Evolutionary conservation across 1,140 invertebrate species (phyloP), one percentile per base, ranked within the genome.

Genomic region (Vollenhovia emeryi): DNA sequence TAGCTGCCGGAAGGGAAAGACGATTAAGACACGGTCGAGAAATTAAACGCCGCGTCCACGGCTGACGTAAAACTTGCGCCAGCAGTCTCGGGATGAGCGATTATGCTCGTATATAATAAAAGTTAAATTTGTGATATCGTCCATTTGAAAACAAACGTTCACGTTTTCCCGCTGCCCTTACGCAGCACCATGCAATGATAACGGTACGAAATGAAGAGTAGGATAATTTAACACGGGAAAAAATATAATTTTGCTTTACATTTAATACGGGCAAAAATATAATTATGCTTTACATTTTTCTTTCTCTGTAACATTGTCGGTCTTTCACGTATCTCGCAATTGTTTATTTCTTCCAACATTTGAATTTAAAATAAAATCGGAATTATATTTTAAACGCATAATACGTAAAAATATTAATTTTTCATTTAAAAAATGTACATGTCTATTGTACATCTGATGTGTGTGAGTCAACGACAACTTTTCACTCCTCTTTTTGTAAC

Each of bases 21-120:
- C 85, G 78, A 83, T 80, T 84, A 73, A 83, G 66, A 86, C 60
- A 84, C 69, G 40, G 78, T 73, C 66, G 66, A 73, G 66, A 73
- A 82, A 71, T 82, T 82, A 82, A 82, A 82, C n/a, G 66, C 64
- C n/a, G 64, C 78, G 21, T 69, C 36, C 50, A 59, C 36, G n/a
- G n/a, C 27, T 57, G 78, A 82, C n/a, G 36, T 73, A 57, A 82
- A 82, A 27, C 33, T 71, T 57, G 11, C n/a, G 27, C 48, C 66
- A 57, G 40, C 50, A 43, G 13, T 59, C 48, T 57, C 36, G 7
- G 5, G 7, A 13, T 40, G 36, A 80, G 36, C 64, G 18, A 40
- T 36, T 80, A n/a, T n/a, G 13, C 52, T 80, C 36, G 11, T 33
- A 21, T 43, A 73, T 73, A 59, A 45, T n/a, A 52, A 33, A 57